phyloP scores from a whole-genome alignment of 2,113 vertebrate genomes.

The Cottus gobio region DNA sequence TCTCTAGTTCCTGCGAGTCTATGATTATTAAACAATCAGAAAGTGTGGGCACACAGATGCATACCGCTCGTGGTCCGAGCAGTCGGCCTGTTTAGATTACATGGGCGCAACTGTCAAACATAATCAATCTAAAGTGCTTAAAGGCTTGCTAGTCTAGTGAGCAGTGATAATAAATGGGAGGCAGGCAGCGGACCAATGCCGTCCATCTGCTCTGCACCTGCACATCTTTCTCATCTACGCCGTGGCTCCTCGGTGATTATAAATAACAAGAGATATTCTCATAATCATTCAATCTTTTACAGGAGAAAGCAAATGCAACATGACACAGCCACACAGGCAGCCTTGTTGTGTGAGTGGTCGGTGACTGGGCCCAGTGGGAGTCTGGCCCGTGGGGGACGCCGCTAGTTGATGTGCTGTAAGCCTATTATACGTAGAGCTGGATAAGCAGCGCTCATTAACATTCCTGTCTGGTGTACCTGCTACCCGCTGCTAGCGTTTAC shows the following conservation, averaged over 20 bases:
- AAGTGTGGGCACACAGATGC: conserved; percentile 3
- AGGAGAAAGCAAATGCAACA: conserved; percentile 12
- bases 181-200: conserved; percentile 39
- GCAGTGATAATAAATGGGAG: conserved; percentile 58
- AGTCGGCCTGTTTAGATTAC: conserved; percentile 51
- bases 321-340: conserved; percentile 52
- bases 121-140: conserved; percentile 43
- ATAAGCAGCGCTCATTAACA: conserved; percentile 75
- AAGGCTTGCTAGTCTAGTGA: conserved; percentile 34
- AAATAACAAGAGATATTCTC: conserved; percentile 26
- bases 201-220: conserved; percentile 62
- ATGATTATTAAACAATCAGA: conserved; percentile 3
- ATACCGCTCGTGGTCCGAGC: conserved; percentile 34
- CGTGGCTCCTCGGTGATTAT: conserved; percentile 9
- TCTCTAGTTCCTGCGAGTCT: not conserved
- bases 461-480: conserved; percentile 78
- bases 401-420: conserved; percentile 65
- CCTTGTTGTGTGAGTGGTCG: conserved; percentile 30
- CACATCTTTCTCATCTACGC: not conserved
- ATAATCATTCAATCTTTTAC: conserved; percentile 4
- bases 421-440: conserved; percentile 74
- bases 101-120: conserved; percentile 64
- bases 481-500: conserved; percentile 66
- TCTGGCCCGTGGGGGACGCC: conserved; percentile 35
- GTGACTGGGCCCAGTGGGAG: conserved; percentile 55